These are phyloP conservation scores for Eulemur macaco DNA, from an alignment of 2,113 vertebrate species.

Conservation along the genomic window DNA sequence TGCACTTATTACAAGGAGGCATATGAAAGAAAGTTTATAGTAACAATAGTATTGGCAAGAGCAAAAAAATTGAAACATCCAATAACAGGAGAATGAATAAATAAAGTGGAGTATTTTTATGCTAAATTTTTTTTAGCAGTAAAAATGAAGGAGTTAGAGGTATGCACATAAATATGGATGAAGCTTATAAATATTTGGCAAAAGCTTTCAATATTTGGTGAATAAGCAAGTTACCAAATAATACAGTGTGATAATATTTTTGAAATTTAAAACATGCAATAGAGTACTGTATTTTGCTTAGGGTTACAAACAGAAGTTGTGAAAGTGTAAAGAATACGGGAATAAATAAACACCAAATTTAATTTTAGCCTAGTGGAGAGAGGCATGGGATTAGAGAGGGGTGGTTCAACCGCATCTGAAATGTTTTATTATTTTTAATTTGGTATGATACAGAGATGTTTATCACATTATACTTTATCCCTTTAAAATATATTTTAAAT, in stretches of 20 bases:
- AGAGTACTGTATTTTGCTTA: not conserved
- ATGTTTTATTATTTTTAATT: not conserved
- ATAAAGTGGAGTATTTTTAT: not conserved
- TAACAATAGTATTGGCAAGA: not conserved
- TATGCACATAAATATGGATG: not conserved
- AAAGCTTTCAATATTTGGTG: not conserved
- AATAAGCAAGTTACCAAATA: conserved; percentile 3
- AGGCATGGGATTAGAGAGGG: not conserved
- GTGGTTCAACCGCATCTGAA: not conserved
- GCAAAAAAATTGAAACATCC: not conserved
- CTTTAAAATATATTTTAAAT: not conserved
- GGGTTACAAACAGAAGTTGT: not conserved
- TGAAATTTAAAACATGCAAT: not conserved
- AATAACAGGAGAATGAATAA: not conserved
- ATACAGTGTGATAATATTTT: not conserved
- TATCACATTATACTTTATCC: not conserved
- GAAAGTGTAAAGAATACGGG: not conserved
- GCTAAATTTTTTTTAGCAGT: not conserved
- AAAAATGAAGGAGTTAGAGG: not conserved
- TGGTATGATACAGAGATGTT: not conserved
- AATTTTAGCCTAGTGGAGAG: not conserved
- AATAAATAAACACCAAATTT: not conserved
- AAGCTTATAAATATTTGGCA: not conserved
- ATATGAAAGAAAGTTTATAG: not conserved
- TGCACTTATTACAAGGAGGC: not conserved